Evolutionary conservation across 2,113 vertebrate species (phyloP), one percentile per base, ranked within the genome.

Genomic region (Chaenogobius annularis): DNA sequence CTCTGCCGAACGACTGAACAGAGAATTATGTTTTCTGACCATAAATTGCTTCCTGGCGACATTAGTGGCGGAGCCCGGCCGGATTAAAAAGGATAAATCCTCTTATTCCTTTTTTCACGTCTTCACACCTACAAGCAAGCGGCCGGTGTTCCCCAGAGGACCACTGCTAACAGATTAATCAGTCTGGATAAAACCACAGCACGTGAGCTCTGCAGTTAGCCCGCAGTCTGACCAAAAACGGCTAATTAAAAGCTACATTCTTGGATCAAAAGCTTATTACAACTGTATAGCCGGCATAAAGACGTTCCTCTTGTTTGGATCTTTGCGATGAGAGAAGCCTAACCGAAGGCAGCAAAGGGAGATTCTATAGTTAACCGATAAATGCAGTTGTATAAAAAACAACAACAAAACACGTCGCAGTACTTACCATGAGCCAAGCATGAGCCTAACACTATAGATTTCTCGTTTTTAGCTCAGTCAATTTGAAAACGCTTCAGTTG

Each of bases 201-300:
- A 78, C 69, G 80, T 78, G 74, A 76, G 83, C 87, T 88, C 66
- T 73, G 72, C 84, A 88, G 75, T 72, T 68, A 75, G 78, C 66
- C 66, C 22, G 12, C 75, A 72, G 73, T 77, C 73, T 63, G 77
- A 83, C 59, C 64, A 74, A 82, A 79, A 73, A 84, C 87, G 77
- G 72, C 77, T 85, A 88, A 91, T 92, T 91, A 92, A 90, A 85
- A 80, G 40, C 68, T 76, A 68, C 54, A 72, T 84, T 43, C 69
- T 87, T 85, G 85, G 91, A 91, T 90, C 83, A 87, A 86, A 83
- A 84, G 70, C 81, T 84, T 80, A 84, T 91, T 87, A 80, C 88
- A 86, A 90, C 26, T 87, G 79, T 84, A 90, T 91, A 92, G 88
- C 74, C 52, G 23, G 72, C 69, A 83, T 87, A 85, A 89, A 81